Base-by-base conservation (phyloP, 2,797 vertebrate species). In the Fistularia commersonii region DNA sequence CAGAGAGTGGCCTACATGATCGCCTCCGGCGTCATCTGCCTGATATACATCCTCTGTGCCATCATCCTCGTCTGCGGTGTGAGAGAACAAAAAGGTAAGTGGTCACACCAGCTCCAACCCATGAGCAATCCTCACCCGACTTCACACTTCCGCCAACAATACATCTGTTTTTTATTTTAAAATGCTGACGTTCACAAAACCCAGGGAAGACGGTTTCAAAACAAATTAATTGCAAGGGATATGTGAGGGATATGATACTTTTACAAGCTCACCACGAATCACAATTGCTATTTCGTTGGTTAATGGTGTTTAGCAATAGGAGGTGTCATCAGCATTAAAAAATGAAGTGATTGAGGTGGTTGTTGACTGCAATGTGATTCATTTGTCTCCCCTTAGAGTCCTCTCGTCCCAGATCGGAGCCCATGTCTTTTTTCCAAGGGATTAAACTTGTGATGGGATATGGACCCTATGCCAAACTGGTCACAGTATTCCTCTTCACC, bases 401-500 rank as follows among this genome's bases (percentile, higher is more conserved):
- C 4, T 79, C 57, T 0, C 85, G 89, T 51, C 81, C 89, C 23
- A 89, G 81, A 74, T 72, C 83, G 0, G 81, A 93, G 8, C 92
- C 90, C 0, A 83, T 90, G 69, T 86, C 93, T 7, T 98, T 97
- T 83, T 89, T 92, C 72, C 89, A 85, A 62, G 93, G 97, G 37
- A 88, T 98, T 54, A 92, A 86, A 66, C 80, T 97, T 69, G 94
- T 99, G 74, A 94, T 97, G 94, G 90, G 92, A 23, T 91, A 98
- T 0, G 85, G 93, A 31, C 93, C 97, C 0, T 99, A 99, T 1
- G 83, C 92, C 81, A 99, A 93, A 57, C 91, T 99, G 61, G 94
- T 99, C 3, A 87, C 90, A 0, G 95, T 89, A 51, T 99, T 99
- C 81, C 94, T 99, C 57, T 99, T 98, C 61, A 97, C 95, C 47